These are phyloP conservation scores for Ophion ventricosus DNA, from an alignment of 2,888 invertebrate genomes.

Conservation along the genomic window DNA sequence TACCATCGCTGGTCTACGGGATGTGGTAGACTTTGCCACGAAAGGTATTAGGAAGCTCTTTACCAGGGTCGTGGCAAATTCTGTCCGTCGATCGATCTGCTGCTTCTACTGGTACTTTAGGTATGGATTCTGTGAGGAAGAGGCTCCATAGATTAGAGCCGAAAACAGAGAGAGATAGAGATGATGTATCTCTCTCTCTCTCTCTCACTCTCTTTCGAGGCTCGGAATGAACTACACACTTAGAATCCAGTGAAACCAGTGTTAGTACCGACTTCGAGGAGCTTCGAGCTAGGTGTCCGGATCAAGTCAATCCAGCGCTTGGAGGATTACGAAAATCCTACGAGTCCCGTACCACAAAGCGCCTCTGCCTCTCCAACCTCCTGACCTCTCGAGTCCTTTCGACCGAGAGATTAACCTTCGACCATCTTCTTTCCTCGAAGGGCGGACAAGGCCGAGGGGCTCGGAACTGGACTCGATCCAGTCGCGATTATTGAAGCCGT, in stretches of 20 bases:
- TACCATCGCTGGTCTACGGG: constrained; percentile 28
- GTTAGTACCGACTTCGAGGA: constrained; percentile 57
- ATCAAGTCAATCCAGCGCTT: constrained; percentile 61
- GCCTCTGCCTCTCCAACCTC: constrained; percentile 5
- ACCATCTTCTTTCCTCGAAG: constrained; percentile 36
- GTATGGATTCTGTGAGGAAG: constrained; percentile 18
- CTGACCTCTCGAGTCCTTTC: constrained; percentile 48
- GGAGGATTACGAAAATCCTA: constrained; percentile 65
- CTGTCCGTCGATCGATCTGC: constrained; percentile 32
- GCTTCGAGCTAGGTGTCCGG: constrained; percentile 59
- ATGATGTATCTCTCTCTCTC: neutral
- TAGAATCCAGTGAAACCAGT: constrained; percentile 43
- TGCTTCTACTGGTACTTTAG: constrained; percentile 4
- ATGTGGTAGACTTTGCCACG: constrained; percentile 44
- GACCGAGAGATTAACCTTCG: constrained; percentile 60
- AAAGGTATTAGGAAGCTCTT: constrained; percentile 53
- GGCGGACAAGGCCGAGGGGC: neutral
- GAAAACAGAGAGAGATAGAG: constrained; percentile 37
- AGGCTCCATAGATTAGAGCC: constrained; percentile 41
- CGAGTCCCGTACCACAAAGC: constrained; percentile 43
- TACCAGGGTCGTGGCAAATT: constrained; percentile 47
- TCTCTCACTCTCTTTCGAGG: constrained; percentile 27
- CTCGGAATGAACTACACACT: constrained; percentile 26
- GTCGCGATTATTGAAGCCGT: constrained; percentile 35
- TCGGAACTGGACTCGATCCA: constrained; percentile 23